Base-by-base conservation (phyloP, 2,797 vertebrate species). In the Peromyscus eremicus region DNA sequence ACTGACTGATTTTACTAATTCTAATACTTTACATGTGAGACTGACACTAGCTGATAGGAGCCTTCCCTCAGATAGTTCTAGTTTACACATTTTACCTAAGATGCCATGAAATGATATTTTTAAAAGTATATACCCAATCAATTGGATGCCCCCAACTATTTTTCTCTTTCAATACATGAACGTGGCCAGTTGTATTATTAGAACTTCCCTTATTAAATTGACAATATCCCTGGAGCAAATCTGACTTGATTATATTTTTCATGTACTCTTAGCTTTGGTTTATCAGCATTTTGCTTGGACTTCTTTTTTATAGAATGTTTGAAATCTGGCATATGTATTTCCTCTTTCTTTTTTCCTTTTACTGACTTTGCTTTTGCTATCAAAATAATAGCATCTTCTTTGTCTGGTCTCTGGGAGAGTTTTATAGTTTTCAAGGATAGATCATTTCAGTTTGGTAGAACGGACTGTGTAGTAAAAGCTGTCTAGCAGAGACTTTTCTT, bases 391-490 rank as follows among this genome's bases (percentile, higher is more conserved):
- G 40, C 60, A 84, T 43, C 83, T 6, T 73, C 34, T 80, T 96
- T 92, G 77, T 82, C 76, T 88, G 32, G 29, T 91, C 43, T 91
- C 66, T 85, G 37, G 6, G 92, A 68, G 75, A 40, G 34, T 82
- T 92, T 62, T 73, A 16, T 73, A 87, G 73, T 95, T 89, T 89
- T 85, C 32, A 95, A 93, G 29, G 91, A 94, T 14, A 83, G 82
- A 79, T 83, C 75, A 64, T 89, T 88, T 62, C n/a, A 49, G 16
- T 90, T 93, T 87, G 75, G 17, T 64, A 79, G 83, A 93, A 89
- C 19, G 81, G 94, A 52, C 52, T 68, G 23, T 6, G 32, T 68
- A 70, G 5, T 76, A 76, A 92, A 91, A 89, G 8, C 70, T 17
- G 19, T 43, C 10, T 34, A 79, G 75, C 82, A 89, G 34, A 27